These are phyloP conservation scores for Strigamia crassipes DNA, from an alignment of 2,888 invertebrate species.

Conservation along the genomic window DNA sequence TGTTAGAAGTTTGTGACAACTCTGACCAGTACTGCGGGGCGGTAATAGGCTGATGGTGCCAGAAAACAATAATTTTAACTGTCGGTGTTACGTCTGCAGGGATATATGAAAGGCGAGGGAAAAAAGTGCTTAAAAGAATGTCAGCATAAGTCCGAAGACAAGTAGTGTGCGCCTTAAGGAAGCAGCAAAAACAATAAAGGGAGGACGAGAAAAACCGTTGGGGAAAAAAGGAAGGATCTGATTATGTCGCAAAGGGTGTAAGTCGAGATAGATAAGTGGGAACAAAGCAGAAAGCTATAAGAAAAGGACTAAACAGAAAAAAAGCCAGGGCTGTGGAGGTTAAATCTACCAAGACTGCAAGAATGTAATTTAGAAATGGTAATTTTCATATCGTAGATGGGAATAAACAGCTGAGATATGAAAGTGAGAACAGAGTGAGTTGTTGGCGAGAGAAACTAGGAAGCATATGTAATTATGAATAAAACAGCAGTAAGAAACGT, in stretches of 20 bases:
- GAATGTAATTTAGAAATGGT: background rate
- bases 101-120: background rate
- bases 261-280: conserved; percentile 17
- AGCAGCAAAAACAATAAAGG: conserved; percentile 1
- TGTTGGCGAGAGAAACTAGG: background rate
- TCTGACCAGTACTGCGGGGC: background rate
- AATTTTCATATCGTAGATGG: background rate
- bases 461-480: conserved; percentile 32
- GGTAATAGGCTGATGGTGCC: background rate
- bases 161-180: background rate
- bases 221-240: background rate
- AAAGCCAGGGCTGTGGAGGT: background rate
- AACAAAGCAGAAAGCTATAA: background rate
- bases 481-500: background rate
- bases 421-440: background rate
- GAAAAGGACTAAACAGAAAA: background rate
- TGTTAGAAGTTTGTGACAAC: background rate
- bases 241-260: conserved; percentile 30
- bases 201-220: background rate
- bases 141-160: conserved; percentile 4
- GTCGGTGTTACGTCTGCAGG: background rate
- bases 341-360: background rate
- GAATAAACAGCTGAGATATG: background rate
- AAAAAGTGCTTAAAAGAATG: conserved; percentile 5
- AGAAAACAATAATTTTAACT: conserved; percentile 35